Percentiles rank a stretch among this genome's conserved stretches.
Conservation (phyloP, 1,140 invertebrate genomes). For the Fopius arisanus region DNA sequence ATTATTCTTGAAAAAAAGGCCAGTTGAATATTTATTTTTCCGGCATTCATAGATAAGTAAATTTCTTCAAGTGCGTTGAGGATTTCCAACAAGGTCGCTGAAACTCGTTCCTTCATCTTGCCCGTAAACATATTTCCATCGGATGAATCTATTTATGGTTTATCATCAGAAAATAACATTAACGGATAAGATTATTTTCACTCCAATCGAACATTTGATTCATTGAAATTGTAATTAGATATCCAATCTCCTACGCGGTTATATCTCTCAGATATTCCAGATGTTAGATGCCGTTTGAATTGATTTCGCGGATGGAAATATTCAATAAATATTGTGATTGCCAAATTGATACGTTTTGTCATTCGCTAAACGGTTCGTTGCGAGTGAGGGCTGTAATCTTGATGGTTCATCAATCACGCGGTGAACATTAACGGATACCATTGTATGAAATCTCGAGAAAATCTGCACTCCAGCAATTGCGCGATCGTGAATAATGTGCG, state of each 20-base stretch:
- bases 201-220: background rate
- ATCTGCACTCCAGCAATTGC: background rate
- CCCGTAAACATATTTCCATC: background rate
- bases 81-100: background rate
- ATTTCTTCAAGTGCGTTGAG: background rate
- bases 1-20: background rate
- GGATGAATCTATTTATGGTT: slow-evolving; percentile 2
- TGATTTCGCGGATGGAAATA: background rate
- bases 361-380: background rate
- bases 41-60: background rate
- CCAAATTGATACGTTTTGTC: background rate
- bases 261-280: too few relatives aligned
- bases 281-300: too few relatives aligned
- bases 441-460: slow-evolving; percentile 1
- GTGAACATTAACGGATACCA: background rate
- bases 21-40: background rate
- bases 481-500: background rate
- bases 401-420: background rate
- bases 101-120: background rate
- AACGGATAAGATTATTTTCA: background rate
- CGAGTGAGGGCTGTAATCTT: background rate
- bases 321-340: background rate
- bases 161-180: background rate
- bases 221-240: background rate
- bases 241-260: too few relatives aligned